A percentile compares a stretch with the other conserved stretches of the same genome.
Conservation (phyloP, 2,888 invertebrate species). For the Dasypolia templi region DNA sequence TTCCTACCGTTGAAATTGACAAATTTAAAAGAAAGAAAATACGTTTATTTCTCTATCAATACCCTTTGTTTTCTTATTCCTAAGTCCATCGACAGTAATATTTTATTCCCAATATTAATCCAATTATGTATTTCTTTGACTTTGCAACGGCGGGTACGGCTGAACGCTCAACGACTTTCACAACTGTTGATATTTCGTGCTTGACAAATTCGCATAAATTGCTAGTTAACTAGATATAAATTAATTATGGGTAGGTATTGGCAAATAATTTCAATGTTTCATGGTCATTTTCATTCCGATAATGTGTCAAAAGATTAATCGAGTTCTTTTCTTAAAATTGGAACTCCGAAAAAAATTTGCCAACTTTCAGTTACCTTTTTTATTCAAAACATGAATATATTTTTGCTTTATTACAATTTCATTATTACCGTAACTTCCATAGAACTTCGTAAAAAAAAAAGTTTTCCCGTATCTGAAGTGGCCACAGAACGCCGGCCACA, state of each 20-base stretch:
- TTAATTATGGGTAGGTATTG: constrained; percentile 48
- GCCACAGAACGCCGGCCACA: neutral
- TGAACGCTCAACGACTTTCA: constrained; percentile 24
- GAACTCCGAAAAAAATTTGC: neutral
- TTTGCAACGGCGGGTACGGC: neutral
- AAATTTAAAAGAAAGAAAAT: neutral
- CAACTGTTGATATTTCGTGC: constrained; percentile 46
- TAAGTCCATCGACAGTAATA: neutral
- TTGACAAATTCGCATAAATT: constrained; percentile 51
- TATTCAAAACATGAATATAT: neutral
- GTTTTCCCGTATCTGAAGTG: neutral
- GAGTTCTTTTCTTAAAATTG: neutral
- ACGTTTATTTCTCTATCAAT: neutral
- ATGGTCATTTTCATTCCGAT: constrained; percentile 21
- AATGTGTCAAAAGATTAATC: constrained; percentile 9
- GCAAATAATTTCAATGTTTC: constrained; percentile 27
- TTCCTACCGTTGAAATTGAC: neutral
- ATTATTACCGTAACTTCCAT: constrained; percentile 7
- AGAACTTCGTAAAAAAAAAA: neutral
- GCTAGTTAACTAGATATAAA: constrained; percentile 45
- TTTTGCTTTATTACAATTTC: neutral
- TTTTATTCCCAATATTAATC: constrained; percentile 20
- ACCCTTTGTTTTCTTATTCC: neutral
- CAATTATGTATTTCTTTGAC: constrained; percentile 23
- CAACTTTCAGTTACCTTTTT: neutral